phyloP scores from a whole-genome alignment of 2,888 invertebrate genomes.

The Sinohyriopsis cumingii region DNA sequence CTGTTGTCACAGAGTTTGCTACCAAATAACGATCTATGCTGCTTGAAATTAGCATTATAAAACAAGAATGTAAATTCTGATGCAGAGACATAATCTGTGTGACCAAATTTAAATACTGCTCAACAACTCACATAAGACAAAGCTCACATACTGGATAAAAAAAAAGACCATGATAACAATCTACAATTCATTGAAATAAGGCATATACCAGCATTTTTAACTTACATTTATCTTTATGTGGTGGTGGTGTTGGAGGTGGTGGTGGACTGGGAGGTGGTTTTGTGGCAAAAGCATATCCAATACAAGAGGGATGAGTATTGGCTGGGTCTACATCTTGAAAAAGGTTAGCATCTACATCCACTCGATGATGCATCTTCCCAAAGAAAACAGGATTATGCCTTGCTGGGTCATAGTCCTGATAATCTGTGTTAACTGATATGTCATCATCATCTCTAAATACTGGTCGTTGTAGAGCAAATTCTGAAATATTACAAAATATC shows the following conservation, averaged over 20 bases:
- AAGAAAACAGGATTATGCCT: slow-evolving; percentile 68
- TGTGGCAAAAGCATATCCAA: slow-evolving; percentile 66
- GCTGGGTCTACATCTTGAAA: slow-evolving; percentile 64
- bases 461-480: too few relatives aligned
- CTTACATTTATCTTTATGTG: slow-evolving; percentile 64
- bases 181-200: too few relatives aligned
- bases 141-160: too few relatives aligned
- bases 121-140: too few relatives aligned
- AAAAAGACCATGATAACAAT: too few relatives aligned
- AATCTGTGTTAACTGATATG: slow-evolving; percentile 57
- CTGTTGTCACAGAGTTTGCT: too few relatives aligned
- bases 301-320: slow-evolving; percentile 64
- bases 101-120: too few relatives aligned
- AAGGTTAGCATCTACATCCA: slow-evolving; percentile 51
- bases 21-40: too few relatives aligned
- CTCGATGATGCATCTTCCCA: slow-evolving; percentile 61
- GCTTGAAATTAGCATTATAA: too few relatives aligned
- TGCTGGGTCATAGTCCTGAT: slow-evolving; percentile 66
- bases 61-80: too few relatives aligned
- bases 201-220: neutral
- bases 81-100: too few relatives aligned
- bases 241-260: slow-evolving; percentile 59
- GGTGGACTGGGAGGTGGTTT: slow-evolving; percentile 59
- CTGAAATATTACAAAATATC: too few relatives aligned
- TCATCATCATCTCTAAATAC: slow-evolving; percentile 54